Percentiles rank a stretch among this genome's conserved stretches.
Evolutionary conservation across 2,797 vertebrate genomes (phyloP).

Genomic region (Gorsachius magnificus): DNA sequence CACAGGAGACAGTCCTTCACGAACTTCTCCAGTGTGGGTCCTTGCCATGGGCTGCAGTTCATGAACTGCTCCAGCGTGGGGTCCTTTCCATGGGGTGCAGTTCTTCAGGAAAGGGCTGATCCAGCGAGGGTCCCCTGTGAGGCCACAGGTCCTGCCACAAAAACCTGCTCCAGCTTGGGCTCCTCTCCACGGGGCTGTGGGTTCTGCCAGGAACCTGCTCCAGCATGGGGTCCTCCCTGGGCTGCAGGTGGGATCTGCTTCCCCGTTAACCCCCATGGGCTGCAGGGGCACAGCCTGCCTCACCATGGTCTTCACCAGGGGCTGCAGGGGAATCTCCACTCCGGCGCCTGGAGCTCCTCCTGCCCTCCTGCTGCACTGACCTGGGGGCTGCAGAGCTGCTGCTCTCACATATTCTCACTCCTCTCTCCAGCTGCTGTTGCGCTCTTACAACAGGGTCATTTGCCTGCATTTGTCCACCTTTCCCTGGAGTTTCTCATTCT

Average conservation of each 20-base stretch:
- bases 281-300: not conserved
- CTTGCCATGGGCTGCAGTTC: not conserved
- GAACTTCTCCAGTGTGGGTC: not conserved
- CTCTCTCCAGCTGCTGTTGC: not conserved
- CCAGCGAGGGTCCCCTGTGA: too few relatives aligned
- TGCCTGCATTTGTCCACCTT: not conserved
- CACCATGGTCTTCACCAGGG: not conserved
- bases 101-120: not conserved
- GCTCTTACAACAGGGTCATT: not conserved
- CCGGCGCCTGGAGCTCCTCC: not conserved
- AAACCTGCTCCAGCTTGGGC: not conserved
- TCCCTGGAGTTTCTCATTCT: not conserved
- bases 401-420: not conserved
- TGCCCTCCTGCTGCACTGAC: not conserved
- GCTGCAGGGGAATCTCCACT: not conserved
- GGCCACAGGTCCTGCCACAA: too few relatives aligned
- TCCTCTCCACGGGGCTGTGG: not conserved
- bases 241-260: not conserved
- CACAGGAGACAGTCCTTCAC: not conserved
- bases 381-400: not conserved
- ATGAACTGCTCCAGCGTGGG: not conserved
- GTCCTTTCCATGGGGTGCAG: not conserved
- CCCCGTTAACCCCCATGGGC: not conserved
- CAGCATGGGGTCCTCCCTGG: not conserved
- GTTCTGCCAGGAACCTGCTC: not conserved